Evolutionary conservation across 2,113 vertebrate species (phyloP), one percentile per base, ranked within the genome.

Genomic region (Macroglossus sobrinus): DNA sequence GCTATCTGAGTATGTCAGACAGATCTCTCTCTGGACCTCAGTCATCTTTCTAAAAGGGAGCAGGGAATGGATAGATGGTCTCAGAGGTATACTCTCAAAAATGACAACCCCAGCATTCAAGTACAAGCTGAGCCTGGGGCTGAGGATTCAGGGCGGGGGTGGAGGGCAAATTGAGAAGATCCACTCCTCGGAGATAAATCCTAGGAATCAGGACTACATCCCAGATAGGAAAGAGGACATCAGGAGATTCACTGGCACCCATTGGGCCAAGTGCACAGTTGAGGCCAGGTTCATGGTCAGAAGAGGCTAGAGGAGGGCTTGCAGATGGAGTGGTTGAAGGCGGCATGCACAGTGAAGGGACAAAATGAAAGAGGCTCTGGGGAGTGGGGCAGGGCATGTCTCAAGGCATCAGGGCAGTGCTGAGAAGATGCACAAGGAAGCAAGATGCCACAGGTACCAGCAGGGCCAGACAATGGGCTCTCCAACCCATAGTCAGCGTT

Each of bases 401-500:
- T 81, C 13, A 1, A 7, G 45, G 66, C 1, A 3, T 13, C 30
- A 7, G 43, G 11, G 16, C 45, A 13, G 47, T 0, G 0, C 15
- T 24, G 19, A 71, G 43, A 12, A 30, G 21, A 68, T n/a, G 14
- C 53, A 43, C 0, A 0, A 26, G 30, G 53, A 69, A 78, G 43
- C 11, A 43, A 10, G 68, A 53, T 16, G 33, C 40, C 35, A 2
- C 1, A 1, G 63, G 61, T 15, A 0, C 38, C 38, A 7, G 16
- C 45, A 1, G 5, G 35, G 21, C 33, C 40, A 5, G 53, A 38
- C 50, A 40, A 50, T 28, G 16, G 50, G 22, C 12, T 45, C 38
- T 24, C 55, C 16, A 4, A 2, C 7, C 22, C 13, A 11, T 5
- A 15, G 35, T 33, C 57, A 4, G 0, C 6, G 0, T 6, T 7